A percentile compares a stretch with the other conserved stretches of the same genome.
These are phyloP conservation scores for Caenorhabditis sp. DNA, from an alignment of 2,888 invertebrate genomes.

Conservation along the genomic window DNA sequence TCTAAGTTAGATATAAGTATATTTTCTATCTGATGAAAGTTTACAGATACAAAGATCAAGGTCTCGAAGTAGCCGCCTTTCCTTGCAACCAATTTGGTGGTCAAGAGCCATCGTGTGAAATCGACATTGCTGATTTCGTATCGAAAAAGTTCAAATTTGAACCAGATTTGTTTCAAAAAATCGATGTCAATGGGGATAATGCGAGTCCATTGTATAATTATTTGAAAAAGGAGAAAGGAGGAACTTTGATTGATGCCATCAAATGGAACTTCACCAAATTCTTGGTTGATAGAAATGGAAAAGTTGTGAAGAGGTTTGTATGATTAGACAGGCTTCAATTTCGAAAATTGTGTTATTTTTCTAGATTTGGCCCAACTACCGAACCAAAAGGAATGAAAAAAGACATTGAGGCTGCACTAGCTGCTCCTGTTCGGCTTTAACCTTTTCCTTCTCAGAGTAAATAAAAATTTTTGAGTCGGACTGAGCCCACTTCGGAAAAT, in stretches of 20 bases:
- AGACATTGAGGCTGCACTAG: constrained; percentile 64
- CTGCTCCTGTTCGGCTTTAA: constrained; percentile 34
- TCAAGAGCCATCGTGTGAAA: constrained; percentile 79
- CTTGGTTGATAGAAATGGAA: constrained; percentile 76
- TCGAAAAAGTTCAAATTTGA: constrained; percentile 66
- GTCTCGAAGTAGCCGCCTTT: constrained; percentile 81
- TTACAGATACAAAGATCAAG: constrained; percentile 79
- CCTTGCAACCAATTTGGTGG: constrained; percentile 84
- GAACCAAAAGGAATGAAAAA: constrained; percentile 66
- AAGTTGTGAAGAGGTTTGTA: constrained; percentile 53
- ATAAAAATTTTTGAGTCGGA: not conserved
- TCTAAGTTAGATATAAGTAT: too few species aligned
- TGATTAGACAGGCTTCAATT: not conserved
- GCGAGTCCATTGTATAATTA: constrained; percentile 79
- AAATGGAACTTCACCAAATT: constrained; percentile 93
- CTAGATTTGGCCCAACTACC: constrained; percentile 61
- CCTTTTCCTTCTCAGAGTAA: constrained; percentile 1
- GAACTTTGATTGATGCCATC: constrained; percentile 74
- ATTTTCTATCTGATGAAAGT: too few species aligned
- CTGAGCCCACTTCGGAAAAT: too few species aligned
- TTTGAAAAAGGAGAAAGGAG: constrained; percentile 75
- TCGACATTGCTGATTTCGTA: constrained; percentile 78
- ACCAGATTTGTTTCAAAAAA: constrained; percentile 76
- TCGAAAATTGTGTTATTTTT: not conserved
- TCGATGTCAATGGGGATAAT: constrained; percentile 80